Evolutionary conservation across 2,113 vertebrate genomes (phyloP).

Genomic region (Seriola rivoliana): DNA sequence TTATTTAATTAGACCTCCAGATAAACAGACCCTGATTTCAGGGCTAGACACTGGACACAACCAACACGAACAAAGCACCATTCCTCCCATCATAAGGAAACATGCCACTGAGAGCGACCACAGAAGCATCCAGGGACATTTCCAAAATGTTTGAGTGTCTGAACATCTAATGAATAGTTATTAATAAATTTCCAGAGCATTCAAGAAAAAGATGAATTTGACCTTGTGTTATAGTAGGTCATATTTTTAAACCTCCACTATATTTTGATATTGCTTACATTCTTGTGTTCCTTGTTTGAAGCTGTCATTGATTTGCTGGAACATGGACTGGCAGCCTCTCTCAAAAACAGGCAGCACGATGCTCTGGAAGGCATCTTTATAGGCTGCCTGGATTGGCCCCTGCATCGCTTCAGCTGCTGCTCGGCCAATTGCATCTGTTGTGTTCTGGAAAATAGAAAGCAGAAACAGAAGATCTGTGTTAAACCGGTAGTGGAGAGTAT

Average conservation of each 20-base stretch:
- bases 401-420: conserved; percentile 94
- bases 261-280: conserved; percentile 83
- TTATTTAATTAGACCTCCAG: conserved; percentile 36
- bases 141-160: background rate
- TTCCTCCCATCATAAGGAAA: background rate
- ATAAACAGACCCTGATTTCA: conserved; percentile 33
- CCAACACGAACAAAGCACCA: background rate
- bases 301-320: conserved; percentile 98
- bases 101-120: background rate
- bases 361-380: conserved; percentile 94
- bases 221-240: background rate
- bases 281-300: conserved; percentile 98
- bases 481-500: background rate
- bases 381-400: conserved; percentile 93
- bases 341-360: conserved; percentile 95
- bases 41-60: background rate
- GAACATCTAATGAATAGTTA: background rate
- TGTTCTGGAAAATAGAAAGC: conserved; percentile 83
- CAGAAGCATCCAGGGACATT: background rate
- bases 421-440: conserved; percentile 92
- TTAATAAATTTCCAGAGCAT: background rate
- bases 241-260: background rate
- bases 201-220: background rate
- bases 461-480: background rate
- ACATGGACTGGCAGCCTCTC: conserved; percentile 98